Percentiles rank a stretch among this genome's conserved stretches.
phyloP scores from a whole-genome alignment of 2,888 invertebrate species.

The Drosophila leonis region DNA sequence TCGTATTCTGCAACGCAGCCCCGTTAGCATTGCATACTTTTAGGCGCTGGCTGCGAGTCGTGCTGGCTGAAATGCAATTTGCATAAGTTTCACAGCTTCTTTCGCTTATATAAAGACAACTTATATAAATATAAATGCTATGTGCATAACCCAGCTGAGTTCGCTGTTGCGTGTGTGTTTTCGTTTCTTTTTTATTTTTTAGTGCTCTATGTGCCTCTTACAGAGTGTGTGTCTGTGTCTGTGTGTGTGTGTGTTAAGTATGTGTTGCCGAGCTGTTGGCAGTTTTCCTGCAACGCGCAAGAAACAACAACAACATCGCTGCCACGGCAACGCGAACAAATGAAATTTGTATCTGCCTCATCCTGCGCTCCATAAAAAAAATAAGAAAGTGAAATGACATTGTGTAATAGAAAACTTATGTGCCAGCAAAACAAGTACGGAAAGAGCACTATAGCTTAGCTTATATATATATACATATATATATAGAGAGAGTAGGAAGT shows the following conservation, averaged over 20 bases:
- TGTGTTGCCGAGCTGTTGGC: constrained; percentile 78
- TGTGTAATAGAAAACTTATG: constrained; percentile 65
- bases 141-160: constrained; percentile 74
- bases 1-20: constrained; percentile 33
- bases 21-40: constrained; percentile 77
- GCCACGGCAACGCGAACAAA: constrained; percentile 56
- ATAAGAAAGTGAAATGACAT: constrained; percentile 56
- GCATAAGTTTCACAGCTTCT: constrained; percentile 83
- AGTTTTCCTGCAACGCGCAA: constrained; percentile 51
- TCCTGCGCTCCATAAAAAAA: constrained; percentile 32
- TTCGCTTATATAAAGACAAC: constrained; percentile 69
- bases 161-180: constrained; percentile 29
- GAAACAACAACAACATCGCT: constrained; percentile 29
- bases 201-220: constrained; percentile 15
- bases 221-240: constrained; percentile 10
- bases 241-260: constrained; percentile 60
- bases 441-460: constrained; percentile 9
- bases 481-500: neutral
- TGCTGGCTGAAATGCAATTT: constrained; percentile 79
- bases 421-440: constrained; percentile 27
- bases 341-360: constrained; percentile 65
- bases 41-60: constrained; percentile 55
- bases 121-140: constrained; percentile 79
- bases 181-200: neutral
- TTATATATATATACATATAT: neutral